A percentile compares a stretch with the other conserved stretches of the same genome.
phyloP scores from a whole-genome alignment of 2,888 invertebrate genomes.

The Rapana venosa region DNA sequence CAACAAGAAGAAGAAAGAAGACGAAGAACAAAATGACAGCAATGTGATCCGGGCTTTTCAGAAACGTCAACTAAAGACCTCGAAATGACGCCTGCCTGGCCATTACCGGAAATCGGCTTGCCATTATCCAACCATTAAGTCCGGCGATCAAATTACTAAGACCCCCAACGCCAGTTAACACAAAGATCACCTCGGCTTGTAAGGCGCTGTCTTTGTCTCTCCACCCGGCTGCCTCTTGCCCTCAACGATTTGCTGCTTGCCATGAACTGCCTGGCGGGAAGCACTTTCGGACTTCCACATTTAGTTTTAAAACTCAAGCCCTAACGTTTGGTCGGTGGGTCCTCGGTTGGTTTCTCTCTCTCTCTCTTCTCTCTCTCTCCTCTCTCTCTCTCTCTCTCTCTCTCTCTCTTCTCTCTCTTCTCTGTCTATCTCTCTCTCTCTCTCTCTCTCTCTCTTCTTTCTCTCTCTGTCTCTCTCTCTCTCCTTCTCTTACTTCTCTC shows the following conservation, averaged over 20 bases:
- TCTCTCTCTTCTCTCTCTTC: too few relatives aligned
- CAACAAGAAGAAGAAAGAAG: background rate
- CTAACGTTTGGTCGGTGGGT: background rate
- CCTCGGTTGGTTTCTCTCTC: too few relatives aligned
- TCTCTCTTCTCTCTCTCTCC: too few relatives aligned
- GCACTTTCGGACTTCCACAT: background rate
- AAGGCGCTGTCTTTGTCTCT: conserved; percentile 8
- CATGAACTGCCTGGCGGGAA: background rate
- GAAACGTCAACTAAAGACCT: conserved; percentile 16
- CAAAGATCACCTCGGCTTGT: conserved; percentile 15
- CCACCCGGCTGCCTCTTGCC: background rate
- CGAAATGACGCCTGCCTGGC: conserved; percentile 22
- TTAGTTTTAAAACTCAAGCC: background rate
- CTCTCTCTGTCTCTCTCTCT: too few relatives aligned
- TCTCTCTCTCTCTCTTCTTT: too few relatives aligned
- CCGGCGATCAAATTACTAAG: conserved; percentile 32
- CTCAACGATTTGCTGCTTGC: background rate
- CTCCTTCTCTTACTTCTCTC: too few relatives aligned
- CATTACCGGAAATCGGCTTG: conserved; percentile 26
- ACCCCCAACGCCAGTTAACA: background rate
- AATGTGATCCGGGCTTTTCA: conserved; percentile 1
- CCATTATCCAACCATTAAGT: conserved; percentile 2
- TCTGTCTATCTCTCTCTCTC: too few relatives aligned
- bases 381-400: too few relatives aligned
- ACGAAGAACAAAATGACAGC: background rate